These are phyloP conservation scores for Stichodactyla helianthus DNA, from an alignment of 64 coral and sea anemone species.

Conservation along the genomic window DNA sequence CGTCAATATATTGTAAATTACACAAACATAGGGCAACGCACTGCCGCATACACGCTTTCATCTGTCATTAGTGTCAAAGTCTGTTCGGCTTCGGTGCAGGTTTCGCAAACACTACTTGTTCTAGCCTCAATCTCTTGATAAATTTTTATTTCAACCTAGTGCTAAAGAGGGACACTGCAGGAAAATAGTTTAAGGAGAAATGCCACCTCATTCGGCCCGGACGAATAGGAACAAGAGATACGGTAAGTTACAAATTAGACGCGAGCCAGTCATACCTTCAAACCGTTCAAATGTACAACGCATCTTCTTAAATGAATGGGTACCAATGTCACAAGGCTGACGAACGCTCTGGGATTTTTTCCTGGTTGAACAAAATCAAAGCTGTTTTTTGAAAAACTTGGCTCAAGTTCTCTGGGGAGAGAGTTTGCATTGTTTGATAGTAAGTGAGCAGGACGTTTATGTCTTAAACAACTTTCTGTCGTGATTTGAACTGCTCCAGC, in stretches of 20 bases:
- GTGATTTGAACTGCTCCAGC: constrained; percentile 38
- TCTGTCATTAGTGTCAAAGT: constrained; percentile 99
- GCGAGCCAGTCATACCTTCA: constrained; percentile 39
- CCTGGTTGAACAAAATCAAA: neutral
- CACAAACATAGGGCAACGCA: constrained; percentile 97
- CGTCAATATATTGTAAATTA: constrained; percentile 96
- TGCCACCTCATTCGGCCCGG: constrained; percentile 74
- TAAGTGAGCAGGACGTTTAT: constrained; percentile 14
- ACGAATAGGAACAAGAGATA: constrained; percentile 76
- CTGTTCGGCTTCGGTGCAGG: constrained; percentile 83
- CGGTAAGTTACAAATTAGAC: constrained; percentile 55
- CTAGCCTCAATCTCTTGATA: constrained; percentile 55
- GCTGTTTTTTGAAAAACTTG: constrained; percentile 18
- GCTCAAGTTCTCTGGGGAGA: neutral
- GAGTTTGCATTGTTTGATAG: constrained; percentile 2
- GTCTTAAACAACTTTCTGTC: constrained; percentile 13
- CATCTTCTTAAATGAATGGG: constrained; percentile 72
- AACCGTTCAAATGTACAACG: constrained; percentile 95
- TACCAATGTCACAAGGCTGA: constrained; percentile 48
- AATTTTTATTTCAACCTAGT: constrained; percentile 23
- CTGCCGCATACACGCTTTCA: constrained; percentile 96
- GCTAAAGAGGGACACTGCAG: neutral
- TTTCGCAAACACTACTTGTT: constrained; percentile 92
- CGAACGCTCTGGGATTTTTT: constrained; percentile 19
- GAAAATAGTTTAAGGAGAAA: constrained; percentile 37